phyloP scores from a whole-genome alignment of 37 sponge, comb jelly and placozoan genomes.

The Crambe crambe region DNA sequence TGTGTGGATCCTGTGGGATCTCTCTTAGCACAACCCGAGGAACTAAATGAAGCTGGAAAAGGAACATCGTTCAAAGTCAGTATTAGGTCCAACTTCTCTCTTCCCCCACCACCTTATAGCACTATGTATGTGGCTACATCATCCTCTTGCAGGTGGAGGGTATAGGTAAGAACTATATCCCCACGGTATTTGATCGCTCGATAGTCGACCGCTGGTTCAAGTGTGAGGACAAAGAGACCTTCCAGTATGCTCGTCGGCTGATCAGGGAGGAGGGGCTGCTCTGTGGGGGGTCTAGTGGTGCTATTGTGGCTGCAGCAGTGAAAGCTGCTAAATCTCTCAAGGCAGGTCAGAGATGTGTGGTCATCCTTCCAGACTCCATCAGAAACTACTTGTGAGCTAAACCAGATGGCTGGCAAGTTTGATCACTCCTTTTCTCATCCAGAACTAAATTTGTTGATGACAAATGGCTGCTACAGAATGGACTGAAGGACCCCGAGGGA shows the following conservation, averaged over 20 bases:
- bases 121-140: too few relatives aligned
- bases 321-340: constrained; percentile 79
- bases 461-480: constrained; percentile 90
- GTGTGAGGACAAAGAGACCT: constrained; percentile 78
- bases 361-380: constrained; percentile 94
- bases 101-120: background rate
- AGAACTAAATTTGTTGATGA: constrained; percentile 92
- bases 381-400: constrained; percentile 92
- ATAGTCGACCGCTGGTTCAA: constrained; percentile 94
- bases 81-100: background rate
- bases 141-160: constrained; percentile 86
- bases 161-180: constrained; percentile 93
- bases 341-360: constrained; percentile 91
- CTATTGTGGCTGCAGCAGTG: constrained; percentile 72
- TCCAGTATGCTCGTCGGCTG: constrained; percentile 77
- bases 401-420: background rate
- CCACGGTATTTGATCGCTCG: constrained; percentile 86
- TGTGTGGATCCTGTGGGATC: constrained; percentile 95
- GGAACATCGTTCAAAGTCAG: constrained; percentile 71
- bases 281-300: constrained; percentile 90
- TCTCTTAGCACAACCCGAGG: constrained; percentile 83
- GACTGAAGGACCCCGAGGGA: constrained; percentile 55
- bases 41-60: constrained; percentile 72
- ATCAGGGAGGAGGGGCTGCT: constrained; percentile 93
- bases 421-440: too few relatives aligned